Conservation (phyloP, 2,888 invertebrate genomes). For the Osedax fenrisi region DNA sequence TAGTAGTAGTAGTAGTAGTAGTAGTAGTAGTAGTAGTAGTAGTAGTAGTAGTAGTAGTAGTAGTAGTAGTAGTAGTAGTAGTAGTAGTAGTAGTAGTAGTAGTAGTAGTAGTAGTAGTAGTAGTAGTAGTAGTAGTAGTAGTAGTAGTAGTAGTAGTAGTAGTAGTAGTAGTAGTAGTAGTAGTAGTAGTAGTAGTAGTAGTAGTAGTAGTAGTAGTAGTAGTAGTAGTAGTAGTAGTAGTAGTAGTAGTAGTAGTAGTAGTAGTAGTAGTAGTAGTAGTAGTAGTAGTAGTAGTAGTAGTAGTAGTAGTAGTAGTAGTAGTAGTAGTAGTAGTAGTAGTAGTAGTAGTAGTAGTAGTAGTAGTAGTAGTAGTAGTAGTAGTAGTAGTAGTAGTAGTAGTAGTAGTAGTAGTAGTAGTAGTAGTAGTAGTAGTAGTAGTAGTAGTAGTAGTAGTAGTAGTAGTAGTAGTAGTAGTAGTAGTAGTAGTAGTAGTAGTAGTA, state of each 20-base stretch:
- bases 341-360: neutral
- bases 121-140: neutral
- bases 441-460: neutral
- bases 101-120: neutral
- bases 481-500: neutral
- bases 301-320: neutral
- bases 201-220: neutral
- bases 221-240: neutral
- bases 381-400: neutral
- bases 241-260: neutral
- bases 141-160: neutral
- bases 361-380: neutral
- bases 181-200: neutral
- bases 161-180: neutral
- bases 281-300: neutral
- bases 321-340: neutral
- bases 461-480: neutral
- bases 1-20: neutral
- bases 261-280: neutral
- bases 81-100: neutral
- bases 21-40: neutral
- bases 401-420: neutral
- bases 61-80: neutral
- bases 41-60: neutral
- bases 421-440: neutral